Evolutionary conservation across 2,888 invertebrate species (phyloP).

Genomic region (Altica lythri): DNA sequence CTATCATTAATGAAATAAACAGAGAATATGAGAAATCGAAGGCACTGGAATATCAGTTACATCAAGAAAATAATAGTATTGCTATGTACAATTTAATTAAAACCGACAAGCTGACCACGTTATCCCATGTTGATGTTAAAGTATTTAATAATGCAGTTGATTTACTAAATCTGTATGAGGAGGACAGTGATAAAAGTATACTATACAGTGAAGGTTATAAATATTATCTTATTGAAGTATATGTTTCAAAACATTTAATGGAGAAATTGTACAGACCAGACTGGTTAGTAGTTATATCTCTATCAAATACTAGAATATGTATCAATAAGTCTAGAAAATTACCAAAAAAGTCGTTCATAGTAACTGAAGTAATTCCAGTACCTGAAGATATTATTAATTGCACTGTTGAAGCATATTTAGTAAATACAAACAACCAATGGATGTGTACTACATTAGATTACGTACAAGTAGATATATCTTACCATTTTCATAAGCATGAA

Average conservation of each 20-base stretch:
- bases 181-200: conserved; percentile 38
- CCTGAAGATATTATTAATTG: conserved; percentile 39
- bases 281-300: conserved; percentile 43
- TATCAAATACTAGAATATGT: conserved; percentile 30
- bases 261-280: conserved; percentile 42
- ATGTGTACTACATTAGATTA: conserved; percentile 41
- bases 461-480: conserved; percentile 48
- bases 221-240: conserved; percentile 50
- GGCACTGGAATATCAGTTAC: conserved; percentile 40
- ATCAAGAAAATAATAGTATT: conserved; percentile 44
- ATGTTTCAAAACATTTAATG: conserved; percentile 44
- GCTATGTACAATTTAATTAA: conserved; percentile 41
- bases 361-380: conserved; percentile 45
- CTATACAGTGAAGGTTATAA: conserved; percentile 37
- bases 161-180: conserved; percentile 42
- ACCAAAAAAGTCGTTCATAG: conserved; percentile 32
- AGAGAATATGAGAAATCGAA: conserved; percentile 45
- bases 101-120: conserved; percentile 36
- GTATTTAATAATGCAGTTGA: conserved; percentile 47
- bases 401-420: conserved; percentile 40
- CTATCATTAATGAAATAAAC: conserved; percentile 47
- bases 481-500: conserved; percentile 44
- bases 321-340: conserved; percentile 32
- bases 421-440: conserved; percentile 38
- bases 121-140: conserved; percentile 48